Evolutionary conservation across 1,140 invertebrate species (phyloP), one percentile per base, ranked within the genome.

Genomic region (Caenorhabditis brenneri): DNA sequence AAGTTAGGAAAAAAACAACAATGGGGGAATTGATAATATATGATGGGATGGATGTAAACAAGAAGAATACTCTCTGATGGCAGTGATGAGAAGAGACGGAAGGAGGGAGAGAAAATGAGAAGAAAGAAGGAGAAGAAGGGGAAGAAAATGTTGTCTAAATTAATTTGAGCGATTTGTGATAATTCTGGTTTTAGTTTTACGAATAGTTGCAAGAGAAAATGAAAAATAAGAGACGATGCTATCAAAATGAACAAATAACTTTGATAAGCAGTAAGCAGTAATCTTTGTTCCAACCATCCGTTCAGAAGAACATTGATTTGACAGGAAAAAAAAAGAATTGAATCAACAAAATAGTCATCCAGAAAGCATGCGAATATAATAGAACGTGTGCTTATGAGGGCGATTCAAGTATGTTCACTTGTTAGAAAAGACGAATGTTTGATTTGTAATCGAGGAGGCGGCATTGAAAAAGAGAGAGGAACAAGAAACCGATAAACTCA

Each of bases 331-430:
- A 65, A 65, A 65, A 65, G 12, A 36, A 33, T 36, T 65, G 36
- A 65, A 65, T 36, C 33, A 36, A 65, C n/a, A 22, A n/a, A 39
- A 36, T 10, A 31, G 31, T 65, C 58, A 51, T 51, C n/a, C 16
- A 36, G n/a, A 36, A 65, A 15, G 9, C 36, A 65, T 10, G 9
- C 24, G 65, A 74, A 74, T 36, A 74, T 74, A 74, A 74, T 22
- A 36, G 65, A 65, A 65, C 24, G 24, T 29, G 22, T 55, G 53
- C 15, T 16, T 51, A 7, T n/a, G 49, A 58, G 55, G 24, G 58
- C 36, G 58, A 42, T 74, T 74, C 65, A 74, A 74, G 65, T 74
- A 42, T 74, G 65, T 74, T 74, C 65, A 55, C 53, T 55, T 55
- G 24, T 29, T 55, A 65, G 19, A 55, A n/a, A 55, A 12, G 10